Evolutionary conservation across 2,113 vertebrate genomes (phyloP).

Genomic region (Brienomyrus longianalis): DNA sequence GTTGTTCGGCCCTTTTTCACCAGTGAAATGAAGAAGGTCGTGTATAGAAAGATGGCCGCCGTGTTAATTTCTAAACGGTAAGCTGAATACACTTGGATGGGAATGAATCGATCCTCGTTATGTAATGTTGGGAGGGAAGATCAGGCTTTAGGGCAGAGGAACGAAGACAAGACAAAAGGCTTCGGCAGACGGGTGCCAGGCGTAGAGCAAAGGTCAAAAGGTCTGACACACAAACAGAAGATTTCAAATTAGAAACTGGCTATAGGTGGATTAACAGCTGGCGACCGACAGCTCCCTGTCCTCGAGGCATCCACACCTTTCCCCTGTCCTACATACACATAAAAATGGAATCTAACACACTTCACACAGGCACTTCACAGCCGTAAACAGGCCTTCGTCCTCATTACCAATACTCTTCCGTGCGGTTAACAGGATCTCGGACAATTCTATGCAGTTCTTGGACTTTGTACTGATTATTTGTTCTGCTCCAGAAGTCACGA

Average conservation of each 20-base stretch:
- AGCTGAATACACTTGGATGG: not conserved
- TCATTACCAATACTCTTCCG: not conserved
- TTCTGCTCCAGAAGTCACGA: not conserved
- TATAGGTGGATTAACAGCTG: not conserved
- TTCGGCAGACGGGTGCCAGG: not conserved
- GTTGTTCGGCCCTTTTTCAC: not conserved
- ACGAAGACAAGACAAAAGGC: not conserved
- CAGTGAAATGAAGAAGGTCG: not conserved
- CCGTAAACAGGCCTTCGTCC: not conserved
- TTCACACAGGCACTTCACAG: not conserved
- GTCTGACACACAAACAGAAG: not conserved
- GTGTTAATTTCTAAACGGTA: not conserved
- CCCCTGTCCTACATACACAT: not conserved
- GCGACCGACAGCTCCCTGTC: not conserved
- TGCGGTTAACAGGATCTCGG: not conserved
- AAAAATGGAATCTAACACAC: not conserved
- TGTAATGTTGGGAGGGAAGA: not conserved
- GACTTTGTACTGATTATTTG: constrained; percentile 1
- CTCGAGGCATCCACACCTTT: not conserved
- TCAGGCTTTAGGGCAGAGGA: not conserved
- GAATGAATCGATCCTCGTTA: not conserved
- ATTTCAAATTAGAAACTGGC: not conserved
- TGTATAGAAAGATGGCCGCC: not conserved
- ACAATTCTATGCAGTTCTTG: not conserved
- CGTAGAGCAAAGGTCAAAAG: not conserved